A percentile compares a stretch with the other conserved stretches of the same genome.
These are phyloP conservation scores for Halichondria panicea DNA, from an alignment of 37 sponge, comb jelly and placozoan species.

Conservation along the genomic window DNA sequence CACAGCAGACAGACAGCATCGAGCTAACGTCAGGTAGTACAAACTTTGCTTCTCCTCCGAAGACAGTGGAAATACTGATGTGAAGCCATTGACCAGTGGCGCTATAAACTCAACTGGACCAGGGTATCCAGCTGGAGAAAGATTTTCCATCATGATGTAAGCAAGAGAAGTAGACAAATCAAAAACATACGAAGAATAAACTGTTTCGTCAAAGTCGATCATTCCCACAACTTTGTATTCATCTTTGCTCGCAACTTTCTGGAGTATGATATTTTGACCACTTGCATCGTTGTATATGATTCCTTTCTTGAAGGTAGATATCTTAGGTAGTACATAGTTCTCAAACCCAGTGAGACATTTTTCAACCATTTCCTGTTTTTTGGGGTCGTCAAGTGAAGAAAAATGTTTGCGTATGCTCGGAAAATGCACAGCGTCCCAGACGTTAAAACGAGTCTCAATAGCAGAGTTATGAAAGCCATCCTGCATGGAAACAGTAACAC, in stretches of 20 bases:
- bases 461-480: slow-evolving; percentile 13
- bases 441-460: slow-evolving; percentile 1
- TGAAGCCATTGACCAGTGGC: slow-evolving; percentile 20
- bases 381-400: not conserved
- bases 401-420: not conserved
- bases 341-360: not conserved
- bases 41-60: slow-evolving; percentile 29
- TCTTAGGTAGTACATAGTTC: slow-evolving; percentile 5
- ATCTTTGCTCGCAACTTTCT: not conserved
- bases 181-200: slow-evolving; percentile 26
- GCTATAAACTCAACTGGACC: slow-evolving; percentile 17
- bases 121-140: not conserved
- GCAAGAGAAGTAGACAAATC: slow-evolving; percentile 26
- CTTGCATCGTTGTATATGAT: slow-evolving; percentile 15
- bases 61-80: slow-evolving; percentile 8
- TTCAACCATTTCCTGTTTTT: slow-evolving; percentile 23
- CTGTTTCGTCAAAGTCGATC: slow-evolving; percentile 27
- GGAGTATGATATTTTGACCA: slow-evolving; percentile 11
- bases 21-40: slow-evolving; percentile 17
- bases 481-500: not conserved
- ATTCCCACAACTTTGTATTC: slow-evolving; percentile 8
- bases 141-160: slow-evolving; percentile 5
- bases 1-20: slow-evolving; percentile 24
- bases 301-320: slow-evolving; percentile 13
- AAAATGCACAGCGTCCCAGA: slow-evolving; percentile 33